Conservation (phyloP, 2,888 invertebrate genomes). For the Acronicta psi region DNA sequence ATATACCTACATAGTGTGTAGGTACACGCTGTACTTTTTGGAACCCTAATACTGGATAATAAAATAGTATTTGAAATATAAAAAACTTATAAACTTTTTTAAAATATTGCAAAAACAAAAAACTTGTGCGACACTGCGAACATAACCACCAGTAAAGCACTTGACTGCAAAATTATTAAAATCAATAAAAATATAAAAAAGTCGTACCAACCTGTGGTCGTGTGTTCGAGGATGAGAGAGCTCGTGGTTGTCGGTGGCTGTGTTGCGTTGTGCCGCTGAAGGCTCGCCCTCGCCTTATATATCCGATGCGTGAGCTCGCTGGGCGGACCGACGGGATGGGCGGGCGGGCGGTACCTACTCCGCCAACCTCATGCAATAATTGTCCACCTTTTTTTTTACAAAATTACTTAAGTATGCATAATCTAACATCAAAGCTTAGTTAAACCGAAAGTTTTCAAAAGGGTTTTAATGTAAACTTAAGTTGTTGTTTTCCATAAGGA, state of each 20-base stretch:
- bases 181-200: constrained; percentile 20
- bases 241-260: constrained; percentile 68
- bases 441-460: not conserved
- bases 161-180: not conserved
- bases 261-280: constrained; percentile 72
- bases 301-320: constrained; percentile 56
- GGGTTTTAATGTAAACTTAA: too few species aligned
- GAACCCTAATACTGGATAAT: too few species aligned
- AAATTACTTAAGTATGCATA: constrained; percentile 23
- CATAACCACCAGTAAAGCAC: not conserved
- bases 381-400: constrained; percentile 40
- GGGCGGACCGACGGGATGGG: constrained; percentile 53
- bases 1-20: too few species aligned
- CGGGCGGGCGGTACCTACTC: constrained; percentile 42
- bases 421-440: not conserved
- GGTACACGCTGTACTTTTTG: too few species aligned
- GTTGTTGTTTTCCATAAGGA: too few species aligned
- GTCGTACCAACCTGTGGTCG: constrained; percentile 66
- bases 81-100: too few species aligned
- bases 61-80: too few species aligned
- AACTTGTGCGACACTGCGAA: too few species aligned
- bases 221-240: constrained; percentile 58
- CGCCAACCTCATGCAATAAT: constrained; percentile 40
- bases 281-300: constrained; percentile 73
- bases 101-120: too few species aligned